Conservation (phyloP, 2,888 invertebrate genomes). For the Diaphora mendica region DNA sequence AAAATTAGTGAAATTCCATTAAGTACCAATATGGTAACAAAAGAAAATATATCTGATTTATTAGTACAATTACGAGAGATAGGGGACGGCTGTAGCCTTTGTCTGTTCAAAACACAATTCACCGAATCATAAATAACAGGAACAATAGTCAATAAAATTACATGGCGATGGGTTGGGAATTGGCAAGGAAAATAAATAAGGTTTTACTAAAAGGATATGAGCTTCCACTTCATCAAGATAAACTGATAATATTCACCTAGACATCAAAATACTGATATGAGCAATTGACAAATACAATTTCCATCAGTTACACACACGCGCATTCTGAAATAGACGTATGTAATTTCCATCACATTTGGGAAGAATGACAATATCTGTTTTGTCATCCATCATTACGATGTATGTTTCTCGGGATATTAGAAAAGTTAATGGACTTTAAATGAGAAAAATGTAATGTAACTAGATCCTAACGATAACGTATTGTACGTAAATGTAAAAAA, state of each 20-base stretch:
- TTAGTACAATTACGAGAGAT: constrained; percentile 76
- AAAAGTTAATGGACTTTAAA: constrained; percentile 1
- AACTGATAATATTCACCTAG: constrained; percentile 61
- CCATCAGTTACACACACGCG: constrained; percentile 19
- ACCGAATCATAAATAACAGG: constrained; percentile 80
- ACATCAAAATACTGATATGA: constrained; percentile 40
- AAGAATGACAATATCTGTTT: constrained; percentile 31
- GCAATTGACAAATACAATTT: constrained; percentile 24
- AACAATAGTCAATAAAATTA: constrained; percentile 84
- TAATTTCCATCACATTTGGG: constrained; percentile 42
- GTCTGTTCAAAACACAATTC: constrained; percentile 81
- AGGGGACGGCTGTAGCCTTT: constrained; percentile 72
- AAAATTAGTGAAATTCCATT: constrained; percentile 25
- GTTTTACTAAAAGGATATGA: constrained; percentile 63
- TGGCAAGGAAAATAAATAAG: constrained; percentile 72
- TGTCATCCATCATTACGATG: constrained; percentile 40
- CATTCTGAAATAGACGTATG: constrained; percentile 25
- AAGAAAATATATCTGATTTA: constrained; percentile 78
- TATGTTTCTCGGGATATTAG: constrained; percentile 5
- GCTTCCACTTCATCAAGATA: constrained; percentile 61
- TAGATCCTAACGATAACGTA: not conserved
- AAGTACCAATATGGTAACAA: constrained; percentile 55
- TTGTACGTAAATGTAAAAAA: not conserved
- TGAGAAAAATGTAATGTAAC: constrained; percentile 2
- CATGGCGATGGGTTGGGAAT: constrained; percentile 72